These are phyloP conservation scores for Crotalus tigris DNA, from an alignment of 2,113 vertebrate species.

Conservation along the genomic window DNA sequence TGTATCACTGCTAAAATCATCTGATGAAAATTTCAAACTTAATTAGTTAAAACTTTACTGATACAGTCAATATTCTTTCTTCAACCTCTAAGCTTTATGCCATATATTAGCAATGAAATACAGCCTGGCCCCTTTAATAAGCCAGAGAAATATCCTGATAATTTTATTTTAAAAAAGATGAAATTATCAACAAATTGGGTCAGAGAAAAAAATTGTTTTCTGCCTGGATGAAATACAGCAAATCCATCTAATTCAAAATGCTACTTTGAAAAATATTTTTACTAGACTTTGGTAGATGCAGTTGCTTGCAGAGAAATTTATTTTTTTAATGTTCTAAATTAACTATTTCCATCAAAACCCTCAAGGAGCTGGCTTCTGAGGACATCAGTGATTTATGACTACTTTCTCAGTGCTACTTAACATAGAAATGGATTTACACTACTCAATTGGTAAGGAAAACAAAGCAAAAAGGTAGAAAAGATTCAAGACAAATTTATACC, in stretches of 20 bases:
- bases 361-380: background rate
- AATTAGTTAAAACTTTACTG: background rate
- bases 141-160: background rate
- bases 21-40: background rate
- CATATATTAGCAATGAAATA: background rate
- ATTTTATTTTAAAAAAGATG: background rate
- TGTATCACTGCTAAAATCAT: background rate
- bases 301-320: background rate
- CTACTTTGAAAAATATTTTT: background rate
- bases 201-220: background rate
- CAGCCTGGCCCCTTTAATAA: background rate
- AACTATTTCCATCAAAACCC: background rate
- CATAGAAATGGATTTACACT: background rate
- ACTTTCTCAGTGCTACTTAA: background rate
- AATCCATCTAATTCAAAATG: background rate
- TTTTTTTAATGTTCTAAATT: background rate
- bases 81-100: background rate
- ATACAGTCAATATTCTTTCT: background rate
- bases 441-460: background rate
- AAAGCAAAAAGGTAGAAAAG: background rate
- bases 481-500: background rate
- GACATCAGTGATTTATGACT: background rate
- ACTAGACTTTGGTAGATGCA: background rate
- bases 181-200: background rate
- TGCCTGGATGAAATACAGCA: background rate